phyloP scores from a whole-genome alignment of 2,888 invertebrate species.

The Microctonus hyperodae region DNA sequence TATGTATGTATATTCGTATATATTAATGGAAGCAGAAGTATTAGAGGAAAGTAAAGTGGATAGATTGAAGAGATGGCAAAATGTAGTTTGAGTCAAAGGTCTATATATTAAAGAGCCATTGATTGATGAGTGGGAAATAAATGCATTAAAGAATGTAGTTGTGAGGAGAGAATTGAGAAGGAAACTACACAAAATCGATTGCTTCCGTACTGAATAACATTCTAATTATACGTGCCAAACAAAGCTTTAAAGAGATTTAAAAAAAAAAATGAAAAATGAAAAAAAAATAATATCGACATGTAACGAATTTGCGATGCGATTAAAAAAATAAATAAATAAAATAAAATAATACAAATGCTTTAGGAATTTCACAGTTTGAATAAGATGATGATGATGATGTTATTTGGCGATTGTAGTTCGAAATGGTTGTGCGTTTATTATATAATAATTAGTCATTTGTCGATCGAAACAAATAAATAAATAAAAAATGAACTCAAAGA shows the following conservation, averaged over 20 bases:
- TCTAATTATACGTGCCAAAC: constrained; percentile 62
- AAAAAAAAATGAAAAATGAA: constrained; percentile 33
- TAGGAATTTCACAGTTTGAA: constrained; percentile 40
- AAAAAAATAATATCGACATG: constrained; percentile 45
- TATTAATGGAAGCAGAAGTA: constrained; percentile 24
- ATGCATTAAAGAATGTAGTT: constrained; percentile 19
- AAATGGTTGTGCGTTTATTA: constrained; percentile 42
- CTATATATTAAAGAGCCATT: constrained; percentile 31
- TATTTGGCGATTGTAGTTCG: constrained; percentile 33
- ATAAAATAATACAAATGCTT: constrained; percentile 43
- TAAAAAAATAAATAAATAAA: constrained; percentile 33
- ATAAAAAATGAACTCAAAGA: background rate
- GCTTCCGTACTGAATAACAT: constrained; percentile 59
- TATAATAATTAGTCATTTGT: constrained; percentile 28
- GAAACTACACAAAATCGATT: constrained; percentile 50
- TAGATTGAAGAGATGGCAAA: constrained; percentile 11
- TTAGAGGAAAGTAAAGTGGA: constrained; percentile 24
- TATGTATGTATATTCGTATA: constrained; percentile 28
- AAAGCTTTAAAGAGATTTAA: constrained; percentile 53
- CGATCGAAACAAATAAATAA: constrained; percentile 9
- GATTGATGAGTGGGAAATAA: constrained; percentile 2
- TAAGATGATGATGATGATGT: constrained; percentile 31
- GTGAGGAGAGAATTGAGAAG: constrained; percentile 16
- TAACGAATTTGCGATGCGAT: constrained; percentile 49
- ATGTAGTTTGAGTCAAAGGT: constrained; percentile 21